These are phyloP conservation scores for Thalassarche chlororhynchos DNA, from an alignment of 2,113 vertebrate species.

Conservation along the genomic window DNA sequence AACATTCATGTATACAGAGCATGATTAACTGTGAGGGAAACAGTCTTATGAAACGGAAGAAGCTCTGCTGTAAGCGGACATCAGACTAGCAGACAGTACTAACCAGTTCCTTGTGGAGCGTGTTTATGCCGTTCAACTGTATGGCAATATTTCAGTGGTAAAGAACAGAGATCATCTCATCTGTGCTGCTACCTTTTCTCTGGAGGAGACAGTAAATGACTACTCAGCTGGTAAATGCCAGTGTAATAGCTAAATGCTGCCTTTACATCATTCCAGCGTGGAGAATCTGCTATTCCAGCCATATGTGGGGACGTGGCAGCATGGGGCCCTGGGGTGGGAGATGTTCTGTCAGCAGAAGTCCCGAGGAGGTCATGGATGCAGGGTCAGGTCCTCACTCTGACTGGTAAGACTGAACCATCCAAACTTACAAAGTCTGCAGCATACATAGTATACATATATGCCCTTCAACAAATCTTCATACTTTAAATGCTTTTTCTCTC, in stretches of 20 bases:
- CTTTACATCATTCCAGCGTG: background rate
- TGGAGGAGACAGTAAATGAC: background rate
- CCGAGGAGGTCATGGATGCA: accelerated
- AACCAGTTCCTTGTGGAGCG: background rate
- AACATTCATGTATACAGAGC: background rate
- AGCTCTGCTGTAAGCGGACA: background rate
- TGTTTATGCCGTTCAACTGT: background rate
- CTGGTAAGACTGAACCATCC: background rate
- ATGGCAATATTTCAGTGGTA: background rate
- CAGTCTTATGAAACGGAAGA: background rate
- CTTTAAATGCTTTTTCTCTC: background rate
- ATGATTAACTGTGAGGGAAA: background rate
- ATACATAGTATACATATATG: background rate
- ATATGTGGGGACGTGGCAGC: accelerated
- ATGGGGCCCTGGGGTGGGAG: background rate
- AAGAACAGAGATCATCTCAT: background rate
- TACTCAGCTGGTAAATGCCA: background rate
- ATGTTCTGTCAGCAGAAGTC: background rate
- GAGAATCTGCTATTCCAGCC: background rate
- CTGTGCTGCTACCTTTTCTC: background rate
- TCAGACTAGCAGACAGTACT: background rate
- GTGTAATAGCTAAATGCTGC: background rate
- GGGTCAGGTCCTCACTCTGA: background rate
- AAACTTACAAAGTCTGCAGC: background rate
- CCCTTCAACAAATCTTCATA: background rate